phyloP scores from a whole-genome alignment of 2,888 invertebrate genomes.

The Drosophila macrospina region DNA sequence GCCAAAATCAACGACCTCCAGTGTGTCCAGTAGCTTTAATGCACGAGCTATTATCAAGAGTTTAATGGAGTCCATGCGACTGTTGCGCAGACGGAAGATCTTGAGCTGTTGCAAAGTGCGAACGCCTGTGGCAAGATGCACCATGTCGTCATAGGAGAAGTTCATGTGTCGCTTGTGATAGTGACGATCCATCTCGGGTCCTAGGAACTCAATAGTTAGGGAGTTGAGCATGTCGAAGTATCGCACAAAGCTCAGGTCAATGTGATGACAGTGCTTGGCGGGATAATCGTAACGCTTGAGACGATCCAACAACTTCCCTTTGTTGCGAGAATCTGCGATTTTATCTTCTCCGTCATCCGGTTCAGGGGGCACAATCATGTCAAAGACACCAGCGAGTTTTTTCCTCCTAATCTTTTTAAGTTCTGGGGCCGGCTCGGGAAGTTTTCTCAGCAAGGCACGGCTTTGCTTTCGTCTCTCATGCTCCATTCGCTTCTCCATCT shows the following conservation, averaged over 20 bases:
- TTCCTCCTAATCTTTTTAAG: conserved; percentile 19
- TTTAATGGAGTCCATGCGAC: conserved; percentile 77
- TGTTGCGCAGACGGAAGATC: conserved; percentile 77
- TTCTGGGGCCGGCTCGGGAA: neutral
- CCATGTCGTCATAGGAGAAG: conserved; percentile 79
- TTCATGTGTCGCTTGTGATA: conserved; percentile 75
- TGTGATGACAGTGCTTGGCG: conserved; percentile 78
- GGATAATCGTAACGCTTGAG: conserved; percentile 67
- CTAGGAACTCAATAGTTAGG: conserved; percentile 77
- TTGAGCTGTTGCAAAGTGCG: conserved; percentile 54
- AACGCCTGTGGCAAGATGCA: conserved; percentile 70
- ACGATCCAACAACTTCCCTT: conserved; percentile 45
- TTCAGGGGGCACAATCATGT: conserved; percentile 60
- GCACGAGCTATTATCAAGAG: conserved; percentile 60
- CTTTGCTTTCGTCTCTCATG: conserved; percentile 31
- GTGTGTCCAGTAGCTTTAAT: conserved; percentile 48
- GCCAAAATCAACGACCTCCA: conserved; percentile 79
- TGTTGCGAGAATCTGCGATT: conserved; percentile 65
- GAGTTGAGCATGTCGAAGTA: conserved; percentile 65
- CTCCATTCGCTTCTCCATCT: conserved; percentile 26
- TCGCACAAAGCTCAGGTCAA: conserved; percentile 75
- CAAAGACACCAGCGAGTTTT: conserved; percentile 44
- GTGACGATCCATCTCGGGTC: conserved; percentile 64
- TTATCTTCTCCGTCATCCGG: conserved; percentile 58
- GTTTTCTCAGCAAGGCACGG: conserved; percentile 14